Evolutionary conservation across 2,113 vertebrate genomes (phyloP).

Genomic region (Butastur rufipennis): DNA sequence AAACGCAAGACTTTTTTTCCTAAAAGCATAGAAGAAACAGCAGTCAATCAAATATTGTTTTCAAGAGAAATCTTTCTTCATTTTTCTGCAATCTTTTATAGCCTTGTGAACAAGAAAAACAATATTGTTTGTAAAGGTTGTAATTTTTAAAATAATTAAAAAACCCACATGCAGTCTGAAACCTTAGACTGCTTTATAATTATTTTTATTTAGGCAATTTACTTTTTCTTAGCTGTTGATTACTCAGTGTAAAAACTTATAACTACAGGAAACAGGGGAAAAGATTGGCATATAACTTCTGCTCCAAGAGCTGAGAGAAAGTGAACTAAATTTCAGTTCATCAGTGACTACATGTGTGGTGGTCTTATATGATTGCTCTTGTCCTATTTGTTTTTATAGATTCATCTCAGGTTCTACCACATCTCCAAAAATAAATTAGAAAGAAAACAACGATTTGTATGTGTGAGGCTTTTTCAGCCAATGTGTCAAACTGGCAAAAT

Average conservation of each 20-base stretch:
- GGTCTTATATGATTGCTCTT: background rate
- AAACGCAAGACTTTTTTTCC: background rate
- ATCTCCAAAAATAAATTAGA: constrained; percentile 63
- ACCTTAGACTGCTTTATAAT: background rate
- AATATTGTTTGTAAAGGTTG: background rate
- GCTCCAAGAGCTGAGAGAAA: background rate
- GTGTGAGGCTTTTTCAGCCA: constrained; percentile 11
- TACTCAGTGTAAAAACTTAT: background rate
- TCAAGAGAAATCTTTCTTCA: background rate
- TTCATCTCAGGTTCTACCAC: constrained; percentile 11
- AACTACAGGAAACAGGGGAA: background rate
- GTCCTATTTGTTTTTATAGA: constrained; percentile 36
- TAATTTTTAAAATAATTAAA: background rate
- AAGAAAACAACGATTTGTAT: constrained; percentile 52
- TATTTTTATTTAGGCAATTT: constrained; percentile 47
- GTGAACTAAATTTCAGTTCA: background rate
- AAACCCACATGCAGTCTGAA: background rate
- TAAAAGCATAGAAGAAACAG: constrained; percentile 36
- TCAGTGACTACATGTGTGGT: background rate
- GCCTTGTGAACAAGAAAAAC: background rate
- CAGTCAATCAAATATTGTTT: constrained; percentile 38
- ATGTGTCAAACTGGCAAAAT: constrained; percentile 58
- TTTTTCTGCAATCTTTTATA: background rate
- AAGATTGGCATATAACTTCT: background rate
- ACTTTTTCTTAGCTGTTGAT: background rate